phyloP scores from a whole-genome alignment of 2,888 invertebrate species.

The Aphrophora alni region DNA sequence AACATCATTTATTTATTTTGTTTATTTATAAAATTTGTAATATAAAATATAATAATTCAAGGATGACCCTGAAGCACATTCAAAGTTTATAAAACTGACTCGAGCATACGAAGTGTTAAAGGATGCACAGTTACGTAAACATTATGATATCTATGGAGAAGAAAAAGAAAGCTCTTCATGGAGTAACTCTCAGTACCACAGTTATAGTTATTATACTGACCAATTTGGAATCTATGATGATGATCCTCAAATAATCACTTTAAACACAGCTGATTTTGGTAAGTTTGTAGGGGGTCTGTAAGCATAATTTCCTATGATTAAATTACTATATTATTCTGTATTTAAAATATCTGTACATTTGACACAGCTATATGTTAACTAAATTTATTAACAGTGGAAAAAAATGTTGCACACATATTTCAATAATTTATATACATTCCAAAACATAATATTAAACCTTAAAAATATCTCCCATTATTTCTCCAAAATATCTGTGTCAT shows the following conservation, averaged over 20 bases:
- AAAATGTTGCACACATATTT: too few relatives aligned
- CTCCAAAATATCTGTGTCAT: too few relatives aligned
- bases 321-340: slow-evolving; percentile 43
- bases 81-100: slow-evolving; percentile 78
- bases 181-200: slow-evolving; percentile 73
- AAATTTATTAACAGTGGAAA: too few relatives aligned
- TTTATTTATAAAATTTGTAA: slow-evolving; percentile 20
- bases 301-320: too few relatives aligned
- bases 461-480: too few relatives aligned
- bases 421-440: too few relatives aligned
- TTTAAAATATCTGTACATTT: too few relatives aligned
- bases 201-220: slow-evolving; percentile 79
- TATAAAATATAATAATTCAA: slow-evolving; percentile 55
- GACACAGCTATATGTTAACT: too few relatives aligned
- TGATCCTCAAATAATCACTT: slow-evolving; percentile 79
- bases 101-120: slow-evolving; percentile 87
- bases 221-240: slow-evolving; percentile 88
- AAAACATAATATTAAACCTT: too few relatives aligned
- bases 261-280: slow-evolving; percentile 79
- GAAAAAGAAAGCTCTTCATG: slow-evolving; percentile 64
- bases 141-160: slow-evolving; percentile 82
- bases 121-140: slow-evolving; percentile 77
- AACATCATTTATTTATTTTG: slow-evolving; percentile 20
- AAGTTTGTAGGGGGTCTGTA: slow-evolving; percentile 58
- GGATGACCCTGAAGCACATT: slow-evolving; percentile 76